Conservation (phyloP, 2,888 invertebrate genomes). For the Drosophila nigritarsus region DNA sequence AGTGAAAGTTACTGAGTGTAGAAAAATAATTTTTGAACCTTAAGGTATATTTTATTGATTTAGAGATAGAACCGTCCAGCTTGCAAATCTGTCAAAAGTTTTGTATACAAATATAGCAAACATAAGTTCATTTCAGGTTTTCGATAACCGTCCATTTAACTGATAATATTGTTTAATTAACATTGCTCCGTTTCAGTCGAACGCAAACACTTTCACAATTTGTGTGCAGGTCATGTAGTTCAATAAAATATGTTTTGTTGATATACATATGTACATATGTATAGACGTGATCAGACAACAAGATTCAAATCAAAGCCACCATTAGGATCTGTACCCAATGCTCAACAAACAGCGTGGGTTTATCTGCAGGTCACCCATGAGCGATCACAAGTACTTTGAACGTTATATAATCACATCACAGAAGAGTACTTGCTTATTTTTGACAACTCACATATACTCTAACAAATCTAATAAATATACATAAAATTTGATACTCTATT, state of each 20-base stretch:
- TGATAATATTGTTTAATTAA: background rate
- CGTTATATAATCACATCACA: slow-evolving; percentile 30
- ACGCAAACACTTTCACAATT: background rate
- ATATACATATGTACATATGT: background rate
- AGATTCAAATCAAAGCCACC: slow-evolving; percentile 14
- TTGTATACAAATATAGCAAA: background rate
- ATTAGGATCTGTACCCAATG: slow-evolving; percentile 3
- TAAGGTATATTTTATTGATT: background rate
- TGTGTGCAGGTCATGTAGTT: slow-evolving; percentile 5
- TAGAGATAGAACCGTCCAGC: background rate
- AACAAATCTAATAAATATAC: background rate
- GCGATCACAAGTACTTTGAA: slow-evolving; percentile 47
- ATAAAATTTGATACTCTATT: background rate
- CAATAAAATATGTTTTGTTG: slow-evolving; percentile 17
- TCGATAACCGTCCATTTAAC: background rate
- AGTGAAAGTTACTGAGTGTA: background rate
- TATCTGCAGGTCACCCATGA: slow-evolving; percentile 44
- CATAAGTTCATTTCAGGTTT: background rate
- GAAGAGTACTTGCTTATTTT: slow-evolving; percentile 9
- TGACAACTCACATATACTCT: background rate
- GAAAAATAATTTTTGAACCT: background rate
- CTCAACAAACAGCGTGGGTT: background rate
- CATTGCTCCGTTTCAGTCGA: background rate
- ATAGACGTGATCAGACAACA: slow-evolving; percentile 6
- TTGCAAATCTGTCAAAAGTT: background rate